Conservation (phyloP, 1,140 invertebrate genomes). For the Apis cerana region DNA sequence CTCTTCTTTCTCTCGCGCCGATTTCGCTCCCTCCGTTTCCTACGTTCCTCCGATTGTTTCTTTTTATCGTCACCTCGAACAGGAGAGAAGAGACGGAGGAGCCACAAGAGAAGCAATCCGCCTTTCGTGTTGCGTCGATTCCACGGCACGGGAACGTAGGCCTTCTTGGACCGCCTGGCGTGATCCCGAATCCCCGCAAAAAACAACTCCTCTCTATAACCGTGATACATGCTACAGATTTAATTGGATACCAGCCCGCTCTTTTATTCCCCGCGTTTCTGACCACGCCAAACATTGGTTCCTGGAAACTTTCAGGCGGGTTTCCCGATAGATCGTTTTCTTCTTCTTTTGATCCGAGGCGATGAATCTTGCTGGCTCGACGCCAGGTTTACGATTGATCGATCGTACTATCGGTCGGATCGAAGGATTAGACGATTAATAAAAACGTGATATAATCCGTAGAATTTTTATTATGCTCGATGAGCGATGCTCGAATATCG, state of each 20-base stretch:
- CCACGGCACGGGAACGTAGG: slow-evolving; percentile 53
- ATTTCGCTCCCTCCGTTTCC: neutral
- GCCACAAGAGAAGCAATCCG: slow-evolving; percentile 34
- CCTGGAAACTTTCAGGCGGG: slow-evolving; percentile 19
- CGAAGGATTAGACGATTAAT: too few relatives aligned
- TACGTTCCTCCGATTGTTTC: neutral
- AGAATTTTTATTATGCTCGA: too few relatives aligned
- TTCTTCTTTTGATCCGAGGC: too few relatives aligned
- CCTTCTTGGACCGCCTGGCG: slow-evolving; percentile 44
- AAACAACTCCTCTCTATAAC: slow-evolving; percentile 52
- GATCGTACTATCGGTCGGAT: too few relatives aligned
- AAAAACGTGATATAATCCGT: too few relatives aligned
- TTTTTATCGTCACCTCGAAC: slow-evolving; percentile 18
- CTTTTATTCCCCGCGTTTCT: slow-evolving; percentile 31
- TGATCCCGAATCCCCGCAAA: slow-evolving; percentile 47
- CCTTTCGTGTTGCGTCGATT: slow-evolving; percentile 55
- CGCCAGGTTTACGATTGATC: too few relatives aligned
- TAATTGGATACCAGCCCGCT: slow-evolving; percentile 57
- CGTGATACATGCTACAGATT: slow-evolving; percentile 57
- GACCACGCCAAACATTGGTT: neutral
- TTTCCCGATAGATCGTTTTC: neutral
- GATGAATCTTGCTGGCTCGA: neutral
- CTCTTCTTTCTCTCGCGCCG: neutral
- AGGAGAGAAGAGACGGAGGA: neutral
- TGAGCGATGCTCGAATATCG: too few relatives aligned